A percentile compares a stretch with the other conserved stretches of the same genome.
Conservation (phyloP, 2,888 invertebrate genomes). For the Pimpla rufipes region DNA sequence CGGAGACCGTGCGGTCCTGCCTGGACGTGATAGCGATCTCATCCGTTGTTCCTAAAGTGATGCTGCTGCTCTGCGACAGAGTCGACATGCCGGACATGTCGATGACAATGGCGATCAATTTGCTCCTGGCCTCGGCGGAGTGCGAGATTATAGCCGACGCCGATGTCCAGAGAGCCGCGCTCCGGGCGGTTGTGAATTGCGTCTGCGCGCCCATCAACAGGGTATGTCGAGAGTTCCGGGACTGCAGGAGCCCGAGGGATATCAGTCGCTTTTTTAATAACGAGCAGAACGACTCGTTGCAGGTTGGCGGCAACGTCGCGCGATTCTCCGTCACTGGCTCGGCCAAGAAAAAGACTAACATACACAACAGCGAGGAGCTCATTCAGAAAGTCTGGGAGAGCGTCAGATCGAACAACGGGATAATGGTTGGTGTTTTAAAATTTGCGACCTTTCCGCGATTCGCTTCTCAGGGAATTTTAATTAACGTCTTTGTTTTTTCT, state of each 20-base stretch:
- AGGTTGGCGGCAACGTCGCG: conserved; percentile 86
- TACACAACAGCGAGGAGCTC: conserved; percentile 92
- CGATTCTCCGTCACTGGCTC: conserved; percentile 86
- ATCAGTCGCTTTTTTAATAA: conserved; percentile 50
- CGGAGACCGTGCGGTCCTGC: conserved; percentile 93
- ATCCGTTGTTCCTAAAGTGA: conserved; percentile 94
- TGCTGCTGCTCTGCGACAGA: conserved; percentile 90
- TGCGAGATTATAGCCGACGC: conserved; percentile 96
- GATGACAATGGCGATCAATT: conserved; percentile 88
- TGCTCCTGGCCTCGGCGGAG: conserved; percentile 90
- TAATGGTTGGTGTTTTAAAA: conserved; percentile 90
- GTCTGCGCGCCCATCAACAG: conserved; percentile 96
- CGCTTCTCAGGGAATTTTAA: neutral
- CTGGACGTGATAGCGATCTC: conserved; percentile 96
- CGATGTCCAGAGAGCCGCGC: conserved; percentile 96
- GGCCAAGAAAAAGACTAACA: conserved; percentile 88
- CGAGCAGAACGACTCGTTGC: conserved; percentile 67
- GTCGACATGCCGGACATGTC: conserved; percentile 92
- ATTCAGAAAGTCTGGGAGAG: conserved; percentile 98
- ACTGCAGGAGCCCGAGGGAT: conserved; percentile 30
- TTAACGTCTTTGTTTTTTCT: neutral
- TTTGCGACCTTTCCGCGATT: neutral
- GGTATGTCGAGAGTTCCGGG: conserved; percentile 85
- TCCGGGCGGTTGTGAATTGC: conserved; percentile 96
- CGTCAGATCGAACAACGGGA: conserved; percentile 97